A percentile compares a stretch with the other conserved stretches of the same genome.
phyloP scores from a whole-genome alignment of 1,140 invertebrate species.

The Eubasilissa regina region DNA sequence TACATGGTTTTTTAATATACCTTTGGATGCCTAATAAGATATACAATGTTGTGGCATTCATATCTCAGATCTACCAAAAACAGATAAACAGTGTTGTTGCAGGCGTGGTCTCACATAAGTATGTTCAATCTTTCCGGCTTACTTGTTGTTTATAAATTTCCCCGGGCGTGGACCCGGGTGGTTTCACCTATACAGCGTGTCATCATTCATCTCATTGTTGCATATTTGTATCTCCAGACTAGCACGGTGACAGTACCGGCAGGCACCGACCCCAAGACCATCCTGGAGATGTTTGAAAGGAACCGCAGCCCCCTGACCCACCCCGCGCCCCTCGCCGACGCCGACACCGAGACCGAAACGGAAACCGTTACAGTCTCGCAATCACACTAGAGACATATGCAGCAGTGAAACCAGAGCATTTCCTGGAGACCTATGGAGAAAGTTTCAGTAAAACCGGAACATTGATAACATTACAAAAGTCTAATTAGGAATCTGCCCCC shows the following conservation, averaged over 20 bases:
- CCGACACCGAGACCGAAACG: conserved; percentile 61
- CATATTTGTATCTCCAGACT: conserved; percentile 64
- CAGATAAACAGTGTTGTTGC: too few species aligned
- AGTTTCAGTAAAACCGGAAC: too few species aligned
- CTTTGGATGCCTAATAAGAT: too few species aligned
- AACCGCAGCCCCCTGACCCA: conserved; percentile 67
- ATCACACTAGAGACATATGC: conserved; percentile 58
- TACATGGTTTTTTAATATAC: too few species aligned
- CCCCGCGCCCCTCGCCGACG: conserved; percentile 63
- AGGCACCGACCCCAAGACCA: conserved; percentile 71
- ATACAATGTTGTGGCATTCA: too few species aligned
- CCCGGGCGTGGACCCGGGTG: too few species aligned
- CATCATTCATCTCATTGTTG: not conserved
- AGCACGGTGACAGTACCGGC: conserved; percentile 71
- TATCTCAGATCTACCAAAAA: too few species aligned
- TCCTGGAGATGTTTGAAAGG: conserved; percentile 72
- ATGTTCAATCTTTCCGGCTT: too few species aligned
- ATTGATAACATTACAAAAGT: not conserved
- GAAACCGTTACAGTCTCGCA: conserved; percentile 62
- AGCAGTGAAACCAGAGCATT: too few species aligned
- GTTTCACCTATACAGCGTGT: too few species aligned
- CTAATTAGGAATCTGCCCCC: not conserved
- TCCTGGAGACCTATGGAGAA: not conserved
- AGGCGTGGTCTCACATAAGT: too few species aligned
- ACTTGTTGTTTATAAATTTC: too few species aligned